Evolutionary conservation across 2,888 invertebrate species (phyloP).

Genomic region (Scrobipalpa atriplicella): DNA sequence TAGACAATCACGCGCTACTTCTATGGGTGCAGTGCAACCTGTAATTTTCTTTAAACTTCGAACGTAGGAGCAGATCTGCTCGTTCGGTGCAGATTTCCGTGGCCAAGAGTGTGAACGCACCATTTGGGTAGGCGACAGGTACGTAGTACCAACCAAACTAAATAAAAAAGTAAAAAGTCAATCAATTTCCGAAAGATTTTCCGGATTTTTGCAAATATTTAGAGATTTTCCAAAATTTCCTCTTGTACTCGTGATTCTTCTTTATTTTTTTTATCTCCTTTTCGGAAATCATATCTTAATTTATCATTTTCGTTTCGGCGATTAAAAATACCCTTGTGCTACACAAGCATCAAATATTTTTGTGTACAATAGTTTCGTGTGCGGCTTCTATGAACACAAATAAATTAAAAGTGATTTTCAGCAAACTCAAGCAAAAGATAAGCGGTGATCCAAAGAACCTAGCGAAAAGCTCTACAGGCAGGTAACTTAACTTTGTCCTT

Average conservation of each 20-base stretch:
- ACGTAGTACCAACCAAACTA: not conserved
- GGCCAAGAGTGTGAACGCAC: no score
- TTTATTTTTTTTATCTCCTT: not conserved
- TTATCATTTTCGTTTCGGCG: no score
- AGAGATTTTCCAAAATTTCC: not conserved
- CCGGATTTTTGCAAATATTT: not conserved
- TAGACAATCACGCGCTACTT: no score
- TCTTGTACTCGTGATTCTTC: not conserved
- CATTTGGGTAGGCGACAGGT: not conserved
- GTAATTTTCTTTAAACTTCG: no score
- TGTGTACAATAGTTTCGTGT: not conserved
- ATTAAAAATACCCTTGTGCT: not conserved
- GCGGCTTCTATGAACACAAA: slow-evolving; percentile 10
- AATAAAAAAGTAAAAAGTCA: slow-evolving; percentile 17
- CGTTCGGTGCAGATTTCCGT: no score
- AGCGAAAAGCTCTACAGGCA: not conserved
- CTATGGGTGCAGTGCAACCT: no score
- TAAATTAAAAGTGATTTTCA: slow-evolving; percentile 27
- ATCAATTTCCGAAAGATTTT: not conserved
- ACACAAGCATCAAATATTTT: not conserved
- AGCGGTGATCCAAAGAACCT: not conserved
- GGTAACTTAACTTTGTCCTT: not conserved
- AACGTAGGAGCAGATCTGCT: no score
- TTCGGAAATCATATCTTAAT: not conserved
- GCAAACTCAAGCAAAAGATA: slow-evolving; percentile 20